Percentiles rank a stretch among this genome's conserved stretches.
Evolutionary conservation across 2,888 invertebrate species (phyloP).

Genomic region (Gasteruption jaculator): DNA sequence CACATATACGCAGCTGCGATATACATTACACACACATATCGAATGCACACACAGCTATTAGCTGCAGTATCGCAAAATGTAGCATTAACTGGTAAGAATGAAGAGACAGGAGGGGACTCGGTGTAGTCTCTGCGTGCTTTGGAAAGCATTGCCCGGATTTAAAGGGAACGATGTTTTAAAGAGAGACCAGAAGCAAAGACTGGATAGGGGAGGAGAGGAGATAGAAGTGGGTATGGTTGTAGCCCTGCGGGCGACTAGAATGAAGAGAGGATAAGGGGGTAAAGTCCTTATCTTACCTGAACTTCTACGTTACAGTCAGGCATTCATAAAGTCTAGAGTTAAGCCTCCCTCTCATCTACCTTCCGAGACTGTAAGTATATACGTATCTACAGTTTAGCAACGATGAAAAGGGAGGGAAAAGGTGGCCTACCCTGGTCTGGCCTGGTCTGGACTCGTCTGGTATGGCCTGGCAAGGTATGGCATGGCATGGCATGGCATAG

Average conservation of each 20-base stretch:
- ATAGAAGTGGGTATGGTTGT: conserved; percentile 10
- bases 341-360: conserved; percentile 26
- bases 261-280: conserved; percentile 27
- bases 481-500: too few species aligned
- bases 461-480: too few species aligned
- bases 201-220: conserved; percentile 6
- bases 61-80: background rate
- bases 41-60: background rate
- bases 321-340: conserved; percentile 38
- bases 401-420: too few species aligned
- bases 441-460: too few species aligned
- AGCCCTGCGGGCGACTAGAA: conserved; percentile 20
- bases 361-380: conserved; percentile 10
- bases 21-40: too few species aligned
- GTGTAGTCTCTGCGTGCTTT: conserved; percentile 29
- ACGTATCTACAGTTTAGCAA: conserved; percentile 7
- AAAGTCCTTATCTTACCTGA: conserved; percentile 40
- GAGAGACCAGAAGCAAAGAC: conserved; percentile 3
- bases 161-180: conserved; percentile 3
- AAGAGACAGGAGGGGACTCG: conserved; percentile 8
- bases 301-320: conserved; percentile 29
- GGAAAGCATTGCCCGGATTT: conserved; percentile 37
- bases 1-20: too few species aligned
- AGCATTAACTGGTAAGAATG: background rate
- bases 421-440: too few species aligned